A percentile compares a stretch with the other conserved stretches of the same genome.
Conservation (phyloP, 2,888 invertebrate genomes). For the Homarus gammarus region DNA sequence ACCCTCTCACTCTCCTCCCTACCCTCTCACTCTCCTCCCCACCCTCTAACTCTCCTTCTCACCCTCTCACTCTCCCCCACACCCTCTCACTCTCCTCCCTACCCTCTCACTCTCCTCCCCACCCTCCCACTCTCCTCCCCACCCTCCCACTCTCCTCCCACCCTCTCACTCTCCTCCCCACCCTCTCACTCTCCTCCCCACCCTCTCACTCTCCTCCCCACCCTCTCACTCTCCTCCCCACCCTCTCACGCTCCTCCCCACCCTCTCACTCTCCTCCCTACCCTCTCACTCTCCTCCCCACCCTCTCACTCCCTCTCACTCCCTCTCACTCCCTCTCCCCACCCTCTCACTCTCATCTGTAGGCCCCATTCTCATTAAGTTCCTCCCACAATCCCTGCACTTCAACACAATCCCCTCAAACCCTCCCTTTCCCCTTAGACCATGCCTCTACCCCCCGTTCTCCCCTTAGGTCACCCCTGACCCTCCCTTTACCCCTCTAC, state of each 20-base stretch:
- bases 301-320: neutral
- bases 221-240: too few relatives aligned
- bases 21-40: too few relatives aligned
- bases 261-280: too few relatives aligned
- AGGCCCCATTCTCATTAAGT: neutral
- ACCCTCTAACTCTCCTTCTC: too few relatives aligned
- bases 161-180: too few relatives aligned
- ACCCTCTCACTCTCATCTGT: neutral
- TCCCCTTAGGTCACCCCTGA: neutral
- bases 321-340: neutral
- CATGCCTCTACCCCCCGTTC: neutral
- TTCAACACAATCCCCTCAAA: neutral
- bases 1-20: too few relatives aligned
- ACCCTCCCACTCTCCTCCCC: too few relatives aligned
- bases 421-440: neutral
- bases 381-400: neutral
- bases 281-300: too few relatives aligned
- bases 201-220: too few relatives aligned
- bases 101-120: neutral
- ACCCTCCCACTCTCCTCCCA: too few relatives aligned
- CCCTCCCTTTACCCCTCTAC: neutral
- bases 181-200: too few relatives aligned
- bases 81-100: neutral
- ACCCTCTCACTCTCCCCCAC: neutral
- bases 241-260: too few relatives aligned